Percentiles rank a stretch among this genome's conserved stretches.
phyloP scores from a whole-genome alignment of 23 tunicate genomes.

The Trididemnum nubilum region DNA sequence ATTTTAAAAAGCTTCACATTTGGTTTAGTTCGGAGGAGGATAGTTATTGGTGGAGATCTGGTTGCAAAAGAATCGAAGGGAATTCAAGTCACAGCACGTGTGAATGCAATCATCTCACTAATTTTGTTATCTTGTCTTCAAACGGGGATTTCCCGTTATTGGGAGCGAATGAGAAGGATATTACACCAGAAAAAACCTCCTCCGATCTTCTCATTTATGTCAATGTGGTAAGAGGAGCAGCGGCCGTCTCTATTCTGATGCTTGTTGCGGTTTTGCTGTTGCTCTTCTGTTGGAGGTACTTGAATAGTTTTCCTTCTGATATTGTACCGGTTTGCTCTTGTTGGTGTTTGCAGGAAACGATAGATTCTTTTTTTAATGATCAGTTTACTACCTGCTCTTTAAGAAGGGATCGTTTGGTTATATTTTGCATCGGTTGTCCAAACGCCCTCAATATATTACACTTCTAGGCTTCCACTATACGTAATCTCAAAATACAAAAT shows the following conservation, averaged over 20 bases:
- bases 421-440: too few species aligned
- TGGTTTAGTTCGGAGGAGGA: slow-evolving; percentile 43
- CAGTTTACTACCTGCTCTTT: too few species aligned
- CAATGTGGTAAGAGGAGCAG: slow-evolving; percentile 53
- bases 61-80: slow-evolving; percentile 49
- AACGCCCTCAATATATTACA: too few species aligned
- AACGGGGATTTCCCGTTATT: slow-evolving; percentile 40
- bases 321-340: background rate
- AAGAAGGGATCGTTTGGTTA: too few species aligned
- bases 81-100: slow-evolving; percentile 66
- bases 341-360: too few species aligned
- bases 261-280: slow-evolving; percentile 45
- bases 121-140: slow-evolving; percentile 82
- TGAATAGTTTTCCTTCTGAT: background rate
- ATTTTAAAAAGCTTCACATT: too few species aligned
- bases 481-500: too few species aligned
- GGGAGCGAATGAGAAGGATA: slow-evolving; percentile 28
- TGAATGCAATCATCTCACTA: slow-evolving; percentile 81
- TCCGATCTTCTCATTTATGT: slow-evolving; percentile 16
- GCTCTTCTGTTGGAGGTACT: slow-evolving; percentile 53
- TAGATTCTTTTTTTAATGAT: too few species aligned
- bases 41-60: slow-evolving; percentile 62
- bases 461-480: too few species aligned
- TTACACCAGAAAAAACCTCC: background rate
- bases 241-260: slow-evolving; percentile 41